These are phyloP conservation scores for Matsumurasca onukii DNA, from an alignment of 1,140 invertebrate species.

Conservation along the genomic window DNA sequence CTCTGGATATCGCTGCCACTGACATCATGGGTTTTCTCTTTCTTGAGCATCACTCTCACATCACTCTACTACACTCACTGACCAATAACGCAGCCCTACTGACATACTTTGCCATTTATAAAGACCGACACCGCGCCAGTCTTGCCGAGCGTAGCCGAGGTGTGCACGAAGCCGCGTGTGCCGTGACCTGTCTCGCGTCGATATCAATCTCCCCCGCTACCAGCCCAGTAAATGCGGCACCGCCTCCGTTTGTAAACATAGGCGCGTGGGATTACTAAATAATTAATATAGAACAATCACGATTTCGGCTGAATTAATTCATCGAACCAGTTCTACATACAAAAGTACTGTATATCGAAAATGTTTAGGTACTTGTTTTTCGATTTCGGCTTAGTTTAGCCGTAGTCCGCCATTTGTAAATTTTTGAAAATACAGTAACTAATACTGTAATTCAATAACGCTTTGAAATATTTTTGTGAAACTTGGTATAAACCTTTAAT, in stretches of 20 bases:
- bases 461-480: no score
- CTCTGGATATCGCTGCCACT: conserved; percentile 73
- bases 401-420: no score
- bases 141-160: not conserved
- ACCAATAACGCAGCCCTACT: conserved; percentile 14
- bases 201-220: not conserved
- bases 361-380: no score
- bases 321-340: no score
- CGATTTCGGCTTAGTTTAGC: no score
- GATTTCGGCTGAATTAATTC: not conserved
- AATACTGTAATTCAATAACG: no score
- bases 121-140: conserved; percentile 6
- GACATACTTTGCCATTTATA: conserved; percentile 2
- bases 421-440: no score
- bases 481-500: no score
- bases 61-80: not conserved
- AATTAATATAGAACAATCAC: not conserved
- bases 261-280: not conserved
- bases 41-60: conserved; percentile 65
- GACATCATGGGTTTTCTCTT: conserved; percentile 83
- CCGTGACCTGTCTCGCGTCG: not conserved
- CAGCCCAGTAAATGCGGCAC: not conserved
- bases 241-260: not conserved
- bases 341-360: no score
- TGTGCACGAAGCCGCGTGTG: not conserved